Evolutionary conservation across 1,140 invertebrate genomes (phyloP).

Genomic region (Drosophila tristis): DNA sequence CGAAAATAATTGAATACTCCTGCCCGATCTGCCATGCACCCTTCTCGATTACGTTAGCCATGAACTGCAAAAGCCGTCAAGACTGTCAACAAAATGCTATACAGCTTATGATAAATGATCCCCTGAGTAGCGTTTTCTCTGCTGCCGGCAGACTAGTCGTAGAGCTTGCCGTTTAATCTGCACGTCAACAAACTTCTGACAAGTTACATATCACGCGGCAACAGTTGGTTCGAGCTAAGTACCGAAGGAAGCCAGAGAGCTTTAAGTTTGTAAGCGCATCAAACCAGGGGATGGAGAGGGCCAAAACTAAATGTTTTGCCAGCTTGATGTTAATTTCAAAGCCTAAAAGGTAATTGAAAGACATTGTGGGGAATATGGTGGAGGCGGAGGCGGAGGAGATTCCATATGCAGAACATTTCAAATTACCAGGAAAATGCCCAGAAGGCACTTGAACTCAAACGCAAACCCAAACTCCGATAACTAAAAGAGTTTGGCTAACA

Average conservation of each 20-base stretch:
- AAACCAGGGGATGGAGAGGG: not conserved
- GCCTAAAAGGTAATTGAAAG: conserved; percentile 45
- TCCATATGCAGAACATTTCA: conserved; percentile 23
- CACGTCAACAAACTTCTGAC: conserved; percentile 76
- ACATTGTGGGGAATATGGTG: conserved; percentile 1
- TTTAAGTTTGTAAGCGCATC: conserved; percentile 19
- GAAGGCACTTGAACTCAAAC: conserved; percentile 19
- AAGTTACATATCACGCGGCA: conserved; percentile 75
- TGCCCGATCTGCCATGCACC: not conserved
- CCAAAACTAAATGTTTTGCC: conserved; percentile 40
- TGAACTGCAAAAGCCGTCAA: conserved; percentile 56
- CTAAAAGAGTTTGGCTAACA: conserved; percentile 42
- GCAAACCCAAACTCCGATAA: conserved; percentile 3
- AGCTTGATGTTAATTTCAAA: conserved; percentile 29
- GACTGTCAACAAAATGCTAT: conserved; percentile 57
- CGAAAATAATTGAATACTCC: conserved; percentile 21
- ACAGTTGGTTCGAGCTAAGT: conserved; percentile 69
- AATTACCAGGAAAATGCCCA: conserved; percentile 46
- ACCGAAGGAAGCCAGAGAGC: conserved; percentile 8
- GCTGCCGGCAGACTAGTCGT: conserved; percentile 37
- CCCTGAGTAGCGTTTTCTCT: conserved; percentile 41
- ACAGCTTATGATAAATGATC: conserved; percentile 73
- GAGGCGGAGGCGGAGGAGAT: not conserved
- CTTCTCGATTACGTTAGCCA: conserved; percentile 46
- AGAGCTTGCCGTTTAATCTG: conserved; percentile 60